Percentiles rank a stretch among this genome's conserved stretches.
Evolutionary conservation across 2,797 vertebrate genomes (phyloP).

Genomic region (Chromobotia macracanthus): DNA sequence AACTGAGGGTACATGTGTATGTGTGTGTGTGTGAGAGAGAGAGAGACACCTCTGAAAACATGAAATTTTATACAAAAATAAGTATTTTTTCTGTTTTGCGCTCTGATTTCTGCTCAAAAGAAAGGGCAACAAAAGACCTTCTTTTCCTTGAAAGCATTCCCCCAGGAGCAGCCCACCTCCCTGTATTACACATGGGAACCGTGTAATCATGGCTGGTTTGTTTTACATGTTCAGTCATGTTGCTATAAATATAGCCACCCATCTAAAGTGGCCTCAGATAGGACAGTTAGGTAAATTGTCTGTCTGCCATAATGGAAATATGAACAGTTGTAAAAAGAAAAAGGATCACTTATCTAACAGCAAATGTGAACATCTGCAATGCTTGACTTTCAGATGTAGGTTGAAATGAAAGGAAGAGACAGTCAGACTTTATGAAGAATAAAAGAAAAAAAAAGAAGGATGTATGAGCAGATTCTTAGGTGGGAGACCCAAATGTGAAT

Average conservation of each 20-base stretch:
- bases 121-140: not conserved
- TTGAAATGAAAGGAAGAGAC: constrained; percentile 12
- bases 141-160: constrained; percentile 23
- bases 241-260: constrained; percentile 20
- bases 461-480: constrained; percentile 64
- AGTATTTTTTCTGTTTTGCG: constrained; percentile 3
- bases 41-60: not conserved
- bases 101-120: constrained; percentile 9
- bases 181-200: constrained; percentile 35
- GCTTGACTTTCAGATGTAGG: constrained; percentile 31
- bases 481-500: constrained; percentile 51
- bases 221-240: constrained; percentile 29
- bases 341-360: constrained; percentile 31
- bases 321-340: constrained; percentile 26
- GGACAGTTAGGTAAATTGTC: constrained; percentile 45
- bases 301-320: constrained; percentile 30
- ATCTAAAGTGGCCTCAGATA: constrained; percentile 34
- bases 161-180: constrained; percentile 12
- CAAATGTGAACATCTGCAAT: not conserved
- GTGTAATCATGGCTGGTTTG: constrained; percentile 41
- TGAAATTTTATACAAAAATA: constrained; percentile 27
- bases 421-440: not conserved
- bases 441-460: constrained; percentile 56
- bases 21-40: not conserved
- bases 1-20: not conserved